phyloP scores from a whole-genome alignment of 2,797 vertebrate species.

The Alectoris magna region DNA sequence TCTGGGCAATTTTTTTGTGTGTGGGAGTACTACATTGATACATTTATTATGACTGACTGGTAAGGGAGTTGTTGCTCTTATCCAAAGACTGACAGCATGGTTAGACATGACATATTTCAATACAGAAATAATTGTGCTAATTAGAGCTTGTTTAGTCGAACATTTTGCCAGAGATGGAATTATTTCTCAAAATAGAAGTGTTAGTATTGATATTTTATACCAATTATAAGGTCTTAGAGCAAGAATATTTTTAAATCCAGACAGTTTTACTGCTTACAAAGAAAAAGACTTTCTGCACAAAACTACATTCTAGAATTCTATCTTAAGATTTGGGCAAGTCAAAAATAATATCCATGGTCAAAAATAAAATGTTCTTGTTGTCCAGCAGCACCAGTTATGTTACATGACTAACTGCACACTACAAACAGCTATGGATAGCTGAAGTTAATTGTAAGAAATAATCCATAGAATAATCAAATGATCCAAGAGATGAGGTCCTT shows the following conservation, averaged over 20 bases:
- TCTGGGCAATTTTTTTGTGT: not conserved
- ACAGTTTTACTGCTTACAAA: not conserved
- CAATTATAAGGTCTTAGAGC: not conserved
- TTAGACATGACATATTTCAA: not conserved
- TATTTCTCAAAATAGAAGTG: not conserved
- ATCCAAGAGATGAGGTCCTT: not conserved
- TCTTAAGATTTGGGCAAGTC: not conserved
- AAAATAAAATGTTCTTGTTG: not conserved
- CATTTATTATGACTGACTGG: not conserved
- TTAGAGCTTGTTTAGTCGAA: not conserved
- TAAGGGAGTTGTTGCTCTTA: not conserved
- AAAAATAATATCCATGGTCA: not conserved
- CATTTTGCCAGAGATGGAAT: conserved; percentile 5
- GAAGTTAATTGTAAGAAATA: conserved; percentile 21
- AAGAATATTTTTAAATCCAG: not conserved
- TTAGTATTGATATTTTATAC: conserved; percentile 10
- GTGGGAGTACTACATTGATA: not conserved
- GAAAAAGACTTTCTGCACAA: not conserved
- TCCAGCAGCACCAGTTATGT: not conserved
- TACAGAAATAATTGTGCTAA: conserved; percentile 37
- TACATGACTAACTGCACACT: not conserved
- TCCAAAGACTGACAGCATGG: conserved; percentile 6
- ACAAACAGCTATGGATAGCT: not conserved
- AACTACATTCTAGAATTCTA: not conserved
- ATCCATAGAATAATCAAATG: not conserved